Percentiles rank a stretch among this genome's conserved stretches.
Conservation (phyloP, 2,888 invertebrate species). For the Pycnomerus fuliginosus region DNA sequence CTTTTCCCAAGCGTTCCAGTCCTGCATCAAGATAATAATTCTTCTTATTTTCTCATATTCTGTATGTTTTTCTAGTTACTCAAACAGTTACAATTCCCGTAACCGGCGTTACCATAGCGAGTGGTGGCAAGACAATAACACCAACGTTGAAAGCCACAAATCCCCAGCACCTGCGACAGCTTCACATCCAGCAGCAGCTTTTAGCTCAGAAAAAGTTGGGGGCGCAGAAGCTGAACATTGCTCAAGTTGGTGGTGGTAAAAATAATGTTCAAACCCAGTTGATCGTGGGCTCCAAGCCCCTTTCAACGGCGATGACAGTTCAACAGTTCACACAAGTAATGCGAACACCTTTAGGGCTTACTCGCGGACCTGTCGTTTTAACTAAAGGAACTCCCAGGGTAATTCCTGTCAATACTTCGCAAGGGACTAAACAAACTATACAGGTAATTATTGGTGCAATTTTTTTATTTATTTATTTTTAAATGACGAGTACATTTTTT, state of each 20-base stretch:
- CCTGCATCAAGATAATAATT: too few relatives aligned
- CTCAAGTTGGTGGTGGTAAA: conserved; percentile 53
- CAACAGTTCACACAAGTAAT: conserved; percentile 73
- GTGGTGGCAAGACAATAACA: conserved; percentile 46
- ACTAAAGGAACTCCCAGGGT: conserved; percentile 65
- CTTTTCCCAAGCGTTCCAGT: too few relatives aligned
- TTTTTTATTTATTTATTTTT: too few relatives aligned
- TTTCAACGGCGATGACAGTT: conserved; percentile 66
- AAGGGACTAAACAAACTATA: conserved; percentile 61
- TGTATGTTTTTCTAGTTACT: conserved; percentile 37
- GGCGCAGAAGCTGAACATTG: conserved; percentile 62
- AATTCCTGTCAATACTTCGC: conserved; percentile 63
- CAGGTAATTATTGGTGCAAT: conserved; percentile 53
- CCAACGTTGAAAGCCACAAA: conserved; percentile 57
- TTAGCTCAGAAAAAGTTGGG: conserved; percentile 60
- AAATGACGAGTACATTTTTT: too few relatives aligned
- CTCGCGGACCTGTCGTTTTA: conserved; percentile 61
- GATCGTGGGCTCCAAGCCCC: conserved; percentile 66
- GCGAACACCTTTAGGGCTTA: conserved; percentile 53
- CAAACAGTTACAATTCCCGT: conserved; percentile 58
- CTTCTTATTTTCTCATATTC: too few relatives aligned
- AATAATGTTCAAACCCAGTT: conserved; percentile 64
- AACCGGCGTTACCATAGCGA: conserved; percentile 54
- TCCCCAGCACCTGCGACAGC: conserved; percentile 65
- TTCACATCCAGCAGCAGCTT: conserved; percentile 61